Evolutionary conservation across 1,140 invertebrate genomes (phyloP), one percentile per base, ranked within the genome.

Genomic region (Cherax quadricarinatus): DNA sequence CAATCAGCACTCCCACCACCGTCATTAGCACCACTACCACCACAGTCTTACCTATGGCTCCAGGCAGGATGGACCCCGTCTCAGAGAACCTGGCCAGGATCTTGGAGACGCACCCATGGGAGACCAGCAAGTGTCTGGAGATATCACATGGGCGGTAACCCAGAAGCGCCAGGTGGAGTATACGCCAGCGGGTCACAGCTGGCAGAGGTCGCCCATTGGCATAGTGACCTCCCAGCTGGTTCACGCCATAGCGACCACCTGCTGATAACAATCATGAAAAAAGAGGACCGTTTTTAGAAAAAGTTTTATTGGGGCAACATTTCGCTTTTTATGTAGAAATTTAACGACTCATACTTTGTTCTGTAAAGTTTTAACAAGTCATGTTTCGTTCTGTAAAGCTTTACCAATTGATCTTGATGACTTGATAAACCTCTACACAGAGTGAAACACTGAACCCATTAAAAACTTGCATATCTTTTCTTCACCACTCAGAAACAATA

Each of bases 111-210:
- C 96, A 96, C 93, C 98, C 98, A 95, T 99, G 98, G 0, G 98
- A 99, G 6, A 99, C 99, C 16, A 99, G 96, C 51, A 99, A 96
- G 95, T 99, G 98, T 79, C 98, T 95, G 6, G 98, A 99, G 95
- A 99, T 99, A 95, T 99, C 98, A 95, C 98, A 99, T 9, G 98
- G 98, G 86, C 98, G 96, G 0, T 99, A 98, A 5, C 98, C 98
- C 94, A 98, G 96, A 84, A 99, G 96, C n/a, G 98, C 98, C 94
- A 99, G 95, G 94, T 99, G 98, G 0, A 99, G 98, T 94, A 99
- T 99, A 92, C 98, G 96, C 93, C 98, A 97, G 83, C 98, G 96
- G n/a, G 99, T 98, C 94, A 97, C 98, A 95, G 99, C 98, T 24
- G 98, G 98, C 66, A 99, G 95, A 1, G 98, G 98, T 9, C 98